A percentile compares a stretch with the other conserved stretches of the same genome.
phyloP scores from a whole-genome alignment of 2,113 vertebrate species.

The Athene cunicularia region DNA sequence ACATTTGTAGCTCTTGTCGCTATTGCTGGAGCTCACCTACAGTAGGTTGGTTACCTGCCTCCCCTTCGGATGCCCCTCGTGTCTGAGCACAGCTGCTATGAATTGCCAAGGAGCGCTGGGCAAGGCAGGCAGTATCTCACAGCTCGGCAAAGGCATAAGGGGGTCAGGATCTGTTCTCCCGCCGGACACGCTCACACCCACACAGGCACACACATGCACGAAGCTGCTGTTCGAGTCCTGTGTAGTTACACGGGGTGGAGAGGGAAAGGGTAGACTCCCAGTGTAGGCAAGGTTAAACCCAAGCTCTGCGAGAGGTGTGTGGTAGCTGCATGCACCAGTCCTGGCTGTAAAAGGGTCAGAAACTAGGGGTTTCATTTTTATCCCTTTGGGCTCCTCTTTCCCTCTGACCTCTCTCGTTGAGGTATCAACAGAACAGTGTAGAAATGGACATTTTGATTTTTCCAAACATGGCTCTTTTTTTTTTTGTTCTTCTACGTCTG shows the following conservation, averaged over 20 bases:
- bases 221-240: background rate
- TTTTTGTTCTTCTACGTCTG: background rate
- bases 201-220: background rate
- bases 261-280: background rate
- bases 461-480: background rate
- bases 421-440: background rate
- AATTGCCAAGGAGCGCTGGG: background rate
- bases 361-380: background rate
- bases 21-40: background rate
- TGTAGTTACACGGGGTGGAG: background rate
- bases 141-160: background rate
- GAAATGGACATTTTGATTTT: background rate
- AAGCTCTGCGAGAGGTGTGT: background rate
- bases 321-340: constrained; percentile 37
- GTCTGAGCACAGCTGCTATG: background rate
- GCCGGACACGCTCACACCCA: background rate
- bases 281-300: background rate
- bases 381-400: background rate
- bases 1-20: background rate
- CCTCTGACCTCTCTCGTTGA: background rate
- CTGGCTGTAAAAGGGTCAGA: constrained; percentile 20
- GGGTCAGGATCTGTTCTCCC: background rate
- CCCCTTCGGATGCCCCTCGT: accelerated
- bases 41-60: background rate
- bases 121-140: background rate